phyloP scores from a whole-genome alignment of 2,888 invertebrate genomes.

The Lamproptera curius region DNA sequence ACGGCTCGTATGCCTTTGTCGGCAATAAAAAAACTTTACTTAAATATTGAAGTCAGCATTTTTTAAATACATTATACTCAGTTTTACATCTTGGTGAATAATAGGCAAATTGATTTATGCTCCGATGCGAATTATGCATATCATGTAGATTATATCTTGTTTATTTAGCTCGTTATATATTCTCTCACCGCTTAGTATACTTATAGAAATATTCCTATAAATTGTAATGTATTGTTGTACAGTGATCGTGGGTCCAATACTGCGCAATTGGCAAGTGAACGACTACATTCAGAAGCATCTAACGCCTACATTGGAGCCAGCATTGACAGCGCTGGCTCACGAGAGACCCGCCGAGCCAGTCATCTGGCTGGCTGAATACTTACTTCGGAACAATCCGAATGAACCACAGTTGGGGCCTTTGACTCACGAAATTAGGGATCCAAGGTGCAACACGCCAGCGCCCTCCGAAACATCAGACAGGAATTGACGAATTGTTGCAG shows the following conservation, averaged over 20 bases:
- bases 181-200: too few relatives aligned
- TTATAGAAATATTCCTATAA: too few relatives aligned
- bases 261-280: conserved; percentile 78
- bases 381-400: conserved; percentile 86
- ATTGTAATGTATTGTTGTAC: too few relatives aligned
- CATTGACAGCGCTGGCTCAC: conserved; percentile 81
- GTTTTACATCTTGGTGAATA: too few relatives aligned
- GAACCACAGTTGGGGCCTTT: conserved; percentile 73
- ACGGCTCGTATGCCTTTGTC: too few relatives aligned
- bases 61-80: too few relatives aligned
- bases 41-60: too few relatives aligned
- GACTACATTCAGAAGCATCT: conserved; percentile 84
- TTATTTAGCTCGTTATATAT: too few relatives aligned
- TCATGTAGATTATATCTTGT: too few relatives aligned
- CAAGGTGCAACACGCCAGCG: conserved; percentile 51
- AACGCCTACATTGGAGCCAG: conserved; percentile 80
- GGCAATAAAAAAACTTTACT: too few relatives aligned
- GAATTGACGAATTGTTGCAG: neutral
- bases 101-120: too few relatives aligned
- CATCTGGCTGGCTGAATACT: conserved; percentile 87
- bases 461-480: conserved; percentile 36
- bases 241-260: conserved; percentile 88
- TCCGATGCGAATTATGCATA: too few relatives aligned
- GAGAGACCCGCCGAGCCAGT: conserved; percentile 87
- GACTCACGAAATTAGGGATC: conserved; percentile 37